Evolutionary conservation across 2,113 vertebrate species (phyloP).

Genomic region (Sigmodon hispidus): DNA sequence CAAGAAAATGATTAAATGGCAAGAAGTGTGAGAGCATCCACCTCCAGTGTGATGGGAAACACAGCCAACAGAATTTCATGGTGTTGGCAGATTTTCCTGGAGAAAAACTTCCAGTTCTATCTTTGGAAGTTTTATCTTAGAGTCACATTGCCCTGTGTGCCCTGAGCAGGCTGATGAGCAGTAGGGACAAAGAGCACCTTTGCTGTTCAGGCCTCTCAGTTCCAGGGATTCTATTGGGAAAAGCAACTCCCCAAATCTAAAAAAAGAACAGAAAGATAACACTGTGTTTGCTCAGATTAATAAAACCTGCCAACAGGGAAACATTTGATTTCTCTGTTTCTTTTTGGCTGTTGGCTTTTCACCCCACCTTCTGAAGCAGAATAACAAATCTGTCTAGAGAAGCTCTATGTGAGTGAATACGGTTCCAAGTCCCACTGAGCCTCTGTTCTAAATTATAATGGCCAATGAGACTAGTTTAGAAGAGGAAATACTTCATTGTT

Average conservation of each 20-base stretch:
- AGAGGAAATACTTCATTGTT: slow-evolving; percentile 5
- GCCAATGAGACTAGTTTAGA: neutral
- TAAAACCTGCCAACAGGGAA: slow-evolving; percentile 38
- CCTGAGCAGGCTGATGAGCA: slow-evolving; percentile 73
- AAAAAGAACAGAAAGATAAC: slow-evolving; percentile 74
- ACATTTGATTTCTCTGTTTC: neutral
- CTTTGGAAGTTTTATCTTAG: slow-evolving; percentile 74
- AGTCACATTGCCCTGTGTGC: slow-evolving; percentile 73
- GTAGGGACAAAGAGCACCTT: slow-evolving; percentile 76
- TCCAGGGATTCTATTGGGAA: slow-evolving; percentile 63
- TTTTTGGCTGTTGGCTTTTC: neutral
- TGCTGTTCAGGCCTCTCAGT: slow-evolving; percentile 61
- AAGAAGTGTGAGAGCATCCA: neutral
- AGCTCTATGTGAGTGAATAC: neutral
- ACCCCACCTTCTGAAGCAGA: slow-evolving; percentile 52
- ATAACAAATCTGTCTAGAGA: neutral
- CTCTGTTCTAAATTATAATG: neutral
- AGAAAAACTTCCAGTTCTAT: slow-evolving; percentile 74
- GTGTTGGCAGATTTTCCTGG: slow-evolving; percentile 50
- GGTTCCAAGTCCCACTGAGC: neutral
- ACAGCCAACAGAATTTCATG: slow-evolving; percentile 53
- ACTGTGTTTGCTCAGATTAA: slow-evolving; percentile 47
- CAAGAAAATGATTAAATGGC: neutral
- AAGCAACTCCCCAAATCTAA: slow-evolving; percentile 67
- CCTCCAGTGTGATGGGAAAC: slow-evolving; percentile 29